These are phyloP conservation scores for Physeter macrocephalus DNA, from an alignment of 2,113 vertebrate species.

Conservation along the genomic window DNA sequence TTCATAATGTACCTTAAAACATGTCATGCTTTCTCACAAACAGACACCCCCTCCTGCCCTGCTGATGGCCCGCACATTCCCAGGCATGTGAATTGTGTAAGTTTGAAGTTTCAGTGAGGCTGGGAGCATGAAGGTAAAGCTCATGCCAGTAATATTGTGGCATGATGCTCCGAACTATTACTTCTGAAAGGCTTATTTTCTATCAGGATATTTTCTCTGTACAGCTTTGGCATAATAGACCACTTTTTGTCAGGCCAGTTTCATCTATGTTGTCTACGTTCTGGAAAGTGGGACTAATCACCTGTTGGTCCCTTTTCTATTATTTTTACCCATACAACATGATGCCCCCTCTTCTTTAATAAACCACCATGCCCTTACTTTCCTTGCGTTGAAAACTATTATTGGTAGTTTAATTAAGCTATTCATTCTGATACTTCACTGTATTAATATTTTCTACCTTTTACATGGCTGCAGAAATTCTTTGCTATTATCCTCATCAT, in stretches of 20 bases:
- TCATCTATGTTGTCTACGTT: neutral
- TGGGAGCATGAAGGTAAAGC: neutral
- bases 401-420: neutral
- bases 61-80: neutral
- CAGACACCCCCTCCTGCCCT: neutral
- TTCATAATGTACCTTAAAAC: conserved; percentile 44
- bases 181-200: neutral
- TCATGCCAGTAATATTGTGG: neutral
- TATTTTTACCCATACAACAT: neutral
- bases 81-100: neutral
- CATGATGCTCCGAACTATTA: neutral
- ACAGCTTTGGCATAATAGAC: neutral
- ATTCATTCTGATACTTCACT: neutral
- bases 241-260: neutral
- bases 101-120: neutral
- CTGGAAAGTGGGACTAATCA: neutral
- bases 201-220: conserved; percentile 1
- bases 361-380: neutral
- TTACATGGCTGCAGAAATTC: neutral
- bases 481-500: neutral
- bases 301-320: neutral
- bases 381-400: neutral
- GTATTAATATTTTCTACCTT: neutral
- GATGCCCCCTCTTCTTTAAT: neutral
- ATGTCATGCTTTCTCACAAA: conserved; percentile 46